These are phyloP conservation scores for Apodemus sylvaticus DNA, from an alignment of 2,113 vertebrate species.

Conservation along the genomic window DNA sequence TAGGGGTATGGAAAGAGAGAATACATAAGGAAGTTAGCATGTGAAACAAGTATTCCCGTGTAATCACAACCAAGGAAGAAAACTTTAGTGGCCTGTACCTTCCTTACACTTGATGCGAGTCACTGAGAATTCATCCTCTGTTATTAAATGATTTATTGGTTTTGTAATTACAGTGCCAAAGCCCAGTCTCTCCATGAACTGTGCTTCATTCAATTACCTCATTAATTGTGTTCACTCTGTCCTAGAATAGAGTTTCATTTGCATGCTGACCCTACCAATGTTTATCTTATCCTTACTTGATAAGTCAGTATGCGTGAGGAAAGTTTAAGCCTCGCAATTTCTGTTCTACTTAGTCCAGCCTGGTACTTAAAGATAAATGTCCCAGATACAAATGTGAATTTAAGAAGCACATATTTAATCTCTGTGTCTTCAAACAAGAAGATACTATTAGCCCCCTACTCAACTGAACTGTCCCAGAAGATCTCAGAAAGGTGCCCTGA, in stretches of 20 bases:
- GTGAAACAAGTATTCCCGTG: not conserved
- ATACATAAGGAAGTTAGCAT: not conserved
- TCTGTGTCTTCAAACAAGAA: not conserved
- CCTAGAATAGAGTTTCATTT: not conserved
- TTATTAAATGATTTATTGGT: constrained; percentile 29
- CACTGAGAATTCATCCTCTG: not conserved
- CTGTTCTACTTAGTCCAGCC: constrained; percentile 10
- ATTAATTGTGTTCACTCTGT: constrained; percentile 2
- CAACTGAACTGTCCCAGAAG: not conserved
- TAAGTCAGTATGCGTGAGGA: not conserved
- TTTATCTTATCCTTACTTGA: not conserved
- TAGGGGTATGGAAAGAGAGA: not conserved
- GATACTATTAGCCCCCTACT: not conserved
- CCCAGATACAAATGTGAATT: not conserved
- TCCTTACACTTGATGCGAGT: not conserved
- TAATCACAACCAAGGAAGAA: not conserved
- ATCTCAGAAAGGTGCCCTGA: not conserved
- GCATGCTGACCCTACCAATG: not conserved
- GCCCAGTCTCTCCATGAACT: not conserved
- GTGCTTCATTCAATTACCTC: not conserved
- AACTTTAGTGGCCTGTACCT: not conserved
- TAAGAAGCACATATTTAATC: constrained; percentile 26
- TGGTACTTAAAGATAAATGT: not conserved
- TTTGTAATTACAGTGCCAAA: constrained; percentile 7
- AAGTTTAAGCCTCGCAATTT: not conserved